A percentile compares a stretch with the other conserved stretches of the same genome.
These are phyloP conservation scores for Diadema setosum DNA, from an alignment of 35 echinoderm and acorn worm genomes.

Conservation along the genomic window DNA sequence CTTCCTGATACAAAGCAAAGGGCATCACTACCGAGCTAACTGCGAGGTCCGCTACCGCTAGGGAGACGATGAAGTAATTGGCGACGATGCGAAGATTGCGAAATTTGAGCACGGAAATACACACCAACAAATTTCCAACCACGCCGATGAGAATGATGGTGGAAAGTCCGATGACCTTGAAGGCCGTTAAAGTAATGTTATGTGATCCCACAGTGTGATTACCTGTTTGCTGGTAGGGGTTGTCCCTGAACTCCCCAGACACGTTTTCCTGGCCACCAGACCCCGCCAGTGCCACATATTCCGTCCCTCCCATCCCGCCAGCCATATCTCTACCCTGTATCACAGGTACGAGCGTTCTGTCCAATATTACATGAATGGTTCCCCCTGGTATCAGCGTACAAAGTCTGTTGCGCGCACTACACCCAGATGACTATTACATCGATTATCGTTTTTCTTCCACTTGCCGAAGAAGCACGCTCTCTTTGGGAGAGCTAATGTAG, in stretches of 20 bases:
- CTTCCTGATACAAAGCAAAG: constrained; percentile 73
- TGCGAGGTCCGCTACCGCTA: constrained; percentile 73
- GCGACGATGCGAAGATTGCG: constrained; percentile 59
- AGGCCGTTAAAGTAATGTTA: not conserved
- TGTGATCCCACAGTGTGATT: not conserved
- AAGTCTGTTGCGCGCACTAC: no score
- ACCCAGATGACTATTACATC: not conserved
- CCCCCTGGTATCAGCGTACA: no score
- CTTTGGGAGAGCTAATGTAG: no score
- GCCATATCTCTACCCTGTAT: not conserved
- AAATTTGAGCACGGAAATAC: constrained; percentile 72
- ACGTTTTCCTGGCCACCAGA: not conserved
- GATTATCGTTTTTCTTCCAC: no score
- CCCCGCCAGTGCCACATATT: not conserved
- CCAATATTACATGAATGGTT: not conserved
- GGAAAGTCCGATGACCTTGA: constrained; percentile 37
- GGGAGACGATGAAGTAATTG: constrained; percentile 90
- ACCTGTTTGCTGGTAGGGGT: not conserved
- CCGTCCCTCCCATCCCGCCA: not conserved
- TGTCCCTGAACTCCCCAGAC: not conserved
- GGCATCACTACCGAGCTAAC: constrained; percentile 69
- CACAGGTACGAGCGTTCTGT: not conserved
- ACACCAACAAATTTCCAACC: constrained; percentile 76
- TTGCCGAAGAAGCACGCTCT: not conserved
- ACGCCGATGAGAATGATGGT: constrained; percentile 62